Conservation (phyloP, 2,888 invertebrate species). For the Cheiracanthium punctorium region DNA sequence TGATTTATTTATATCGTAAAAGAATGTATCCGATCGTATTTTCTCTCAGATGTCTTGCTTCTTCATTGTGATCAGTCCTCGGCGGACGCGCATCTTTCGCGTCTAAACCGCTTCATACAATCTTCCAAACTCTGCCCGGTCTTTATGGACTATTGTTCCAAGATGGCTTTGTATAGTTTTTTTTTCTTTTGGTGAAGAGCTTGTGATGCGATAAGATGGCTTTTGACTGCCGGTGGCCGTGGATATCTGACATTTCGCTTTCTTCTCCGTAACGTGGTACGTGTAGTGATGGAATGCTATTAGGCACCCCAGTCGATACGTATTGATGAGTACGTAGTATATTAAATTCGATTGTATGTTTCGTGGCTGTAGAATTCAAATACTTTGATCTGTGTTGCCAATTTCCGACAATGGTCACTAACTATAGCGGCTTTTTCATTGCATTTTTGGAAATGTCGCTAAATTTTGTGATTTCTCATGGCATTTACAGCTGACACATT, state of each 20-base stretch:
- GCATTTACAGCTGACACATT: too few relatives aligned
- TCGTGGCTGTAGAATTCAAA: too few relatives aligned
- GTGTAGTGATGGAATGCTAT: not conserved
- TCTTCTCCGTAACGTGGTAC: not conserved
- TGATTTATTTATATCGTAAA: slow-evolving; percentile 12
- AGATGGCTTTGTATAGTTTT: slow-evolving; percentile 32
- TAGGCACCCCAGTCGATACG: not conserved
- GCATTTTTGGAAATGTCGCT: too few relatives aligned
- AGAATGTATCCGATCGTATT: slow-evolving; percentile 2
- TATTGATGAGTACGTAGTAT: not conserved
- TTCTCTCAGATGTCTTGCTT: slow-evolving; percentile 16
- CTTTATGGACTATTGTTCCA: slow-evolving; percentile 26
- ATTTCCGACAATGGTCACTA: too few relatives aligned
- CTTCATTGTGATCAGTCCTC: not conserved
- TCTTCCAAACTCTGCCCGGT: slow-evolving; percentile 1
- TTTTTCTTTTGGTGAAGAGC: slow-evolving; percentile 3
- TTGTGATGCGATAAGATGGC: slow-evolving; percentile 5
- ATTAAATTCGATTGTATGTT: too few relatives aligned
- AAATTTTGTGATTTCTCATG: too few relatives aligned
- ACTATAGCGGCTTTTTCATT: too few relatives aligned
- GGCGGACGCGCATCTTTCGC: not conserved
- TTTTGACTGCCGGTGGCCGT: slow-evolving; percentile 10
- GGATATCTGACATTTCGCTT: slow-evolving; percentile 20
- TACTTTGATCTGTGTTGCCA: too few relatives aligned
- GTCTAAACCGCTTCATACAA: slow-evolving; percentile 5